These are phyloP conservation scores for Danaus melanippus DNA, from an alignment of 1,140 invertebrate genomes.

Conservation along the genomic window DNA sequence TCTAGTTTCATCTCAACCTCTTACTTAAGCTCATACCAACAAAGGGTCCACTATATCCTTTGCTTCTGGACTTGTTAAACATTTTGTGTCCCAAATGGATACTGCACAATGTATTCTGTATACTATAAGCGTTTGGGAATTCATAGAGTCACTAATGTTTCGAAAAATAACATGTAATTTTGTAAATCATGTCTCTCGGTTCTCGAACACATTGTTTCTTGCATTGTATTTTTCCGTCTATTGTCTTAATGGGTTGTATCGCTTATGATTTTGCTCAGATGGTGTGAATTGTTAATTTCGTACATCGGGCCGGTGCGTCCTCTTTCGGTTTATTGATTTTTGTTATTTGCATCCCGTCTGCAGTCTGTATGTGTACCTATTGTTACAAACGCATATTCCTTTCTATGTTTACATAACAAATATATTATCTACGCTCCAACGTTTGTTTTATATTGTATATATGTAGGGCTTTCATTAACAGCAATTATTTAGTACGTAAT, in stretches of 20 bases:
- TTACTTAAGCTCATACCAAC: conserved; percentile 34
- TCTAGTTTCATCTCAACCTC: conserved; percentile 45
- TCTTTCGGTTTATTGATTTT: conserved; percentile 62
- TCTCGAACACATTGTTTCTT: conserved; percentile 17
- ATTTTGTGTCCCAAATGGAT: conserved; percentile 49
- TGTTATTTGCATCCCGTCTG: conserved; percentile 70
- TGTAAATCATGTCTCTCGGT: conserved; percentile 19
- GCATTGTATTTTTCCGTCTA: conserved; percentile 15
- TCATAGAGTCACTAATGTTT: conserved; percentile 1
- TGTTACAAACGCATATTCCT: conserved; percentile 22
- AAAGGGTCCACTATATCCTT: no score
- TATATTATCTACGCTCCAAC: no score
- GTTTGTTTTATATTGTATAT: no score
- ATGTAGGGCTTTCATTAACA: no score
- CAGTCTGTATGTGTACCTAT: conserved; percentile 58
- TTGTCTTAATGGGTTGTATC: conserved; percentile 17
- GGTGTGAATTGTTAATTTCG: conserved; percentile 53
- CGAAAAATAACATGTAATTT: conserved; percentile 12
- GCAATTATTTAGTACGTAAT: no score
- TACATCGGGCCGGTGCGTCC: conserved; percentile 51
- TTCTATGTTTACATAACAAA: no score
- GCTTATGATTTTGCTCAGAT: conserved; percentile 26
- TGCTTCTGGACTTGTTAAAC: conserved; percentile 36
- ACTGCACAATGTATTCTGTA: conserved; percentile 1
- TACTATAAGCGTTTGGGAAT: no score